These are phyloP conservation scores for Poecilus cupreus DNA, from an alignment of 2,888 invertebrate genomes.

Conservation along the genomic window DNA sequence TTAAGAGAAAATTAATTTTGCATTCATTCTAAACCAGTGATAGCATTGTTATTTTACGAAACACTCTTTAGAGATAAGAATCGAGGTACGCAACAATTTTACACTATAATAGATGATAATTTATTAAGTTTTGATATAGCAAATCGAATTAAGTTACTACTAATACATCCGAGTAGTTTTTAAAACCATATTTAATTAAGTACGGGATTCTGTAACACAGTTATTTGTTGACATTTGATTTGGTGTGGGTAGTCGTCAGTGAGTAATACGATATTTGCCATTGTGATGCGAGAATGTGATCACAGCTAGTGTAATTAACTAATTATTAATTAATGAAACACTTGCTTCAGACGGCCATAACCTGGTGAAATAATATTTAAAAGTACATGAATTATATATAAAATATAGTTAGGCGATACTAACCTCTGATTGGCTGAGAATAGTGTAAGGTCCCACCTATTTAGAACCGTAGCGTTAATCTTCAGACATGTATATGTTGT, in stretches of 20 bases:
- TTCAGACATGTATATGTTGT: constrained; percentile 35
- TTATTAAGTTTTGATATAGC: constrained; percentile 50
- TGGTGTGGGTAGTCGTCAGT: constrained; percentile 56
- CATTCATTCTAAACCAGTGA: neutral
- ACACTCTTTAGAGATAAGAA: neutral
- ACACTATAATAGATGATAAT: constrained; percentile 26
- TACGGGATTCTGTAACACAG: constrained; percentile 22
- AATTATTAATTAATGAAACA: constrained; percentile 38
- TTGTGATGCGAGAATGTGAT: constrained; percentile 58
- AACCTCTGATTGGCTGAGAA: constrained; percentile 55
- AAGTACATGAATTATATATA: constrained; percentile 43
- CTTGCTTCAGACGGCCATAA: constrained; percentile 58
- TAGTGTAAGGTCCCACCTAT: constrained; percentile 55
- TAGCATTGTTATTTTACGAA: neutral
- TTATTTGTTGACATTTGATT: constrained; percentile 43
- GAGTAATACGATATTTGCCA: constrained; percentile 56
- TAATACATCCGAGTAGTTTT: constrained; percentile 30
- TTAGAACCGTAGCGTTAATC: constrained; percentile 50
- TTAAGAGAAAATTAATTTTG: neutral
- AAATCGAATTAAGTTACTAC: constrained; percentile 43
- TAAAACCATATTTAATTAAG: constrained; percentile 22
- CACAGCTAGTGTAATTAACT: constrained; percentile 49
- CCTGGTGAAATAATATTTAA: constrained; percentile 51
- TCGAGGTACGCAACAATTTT: constrained; percentile 47
- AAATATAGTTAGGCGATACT: constrained; percentile 53